Base-by-base conservation (phyloP, 2,113 vertebrate species). In the Otocyon megalotis region DNA sequence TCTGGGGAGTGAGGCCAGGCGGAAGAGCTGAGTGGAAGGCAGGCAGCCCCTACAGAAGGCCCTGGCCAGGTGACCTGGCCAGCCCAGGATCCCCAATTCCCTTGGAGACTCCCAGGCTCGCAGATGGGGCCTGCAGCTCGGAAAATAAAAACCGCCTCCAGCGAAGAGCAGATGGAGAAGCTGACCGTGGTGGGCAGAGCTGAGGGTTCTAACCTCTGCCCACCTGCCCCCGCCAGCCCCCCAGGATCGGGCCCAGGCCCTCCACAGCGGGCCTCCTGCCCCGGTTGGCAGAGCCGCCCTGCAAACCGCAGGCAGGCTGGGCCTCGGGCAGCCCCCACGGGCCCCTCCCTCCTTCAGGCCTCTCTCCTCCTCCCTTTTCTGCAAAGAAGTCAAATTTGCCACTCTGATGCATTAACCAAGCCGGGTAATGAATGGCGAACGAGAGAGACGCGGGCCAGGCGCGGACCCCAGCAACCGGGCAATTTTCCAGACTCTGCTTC, bases 391-490 rank as follows among this genome's bases (percentile, higher is more conserved):
- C 97, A 97, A 84, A 94, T 89, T 88, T 94, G 96, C 95, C 96
- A 95, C 93, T 95, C 96, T 83, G 90, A 95, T 91, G 97, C 98
- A 96, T 97, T 95, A 97, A 96, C 91, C 96, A 54, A 10, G 86
- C 93, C 17, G 20, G 71, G 93, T 76, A 97, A 98, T 97, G 98
- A 97, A 98, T 95, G 95, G 97, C 20, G 96, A 93, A 92, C 77
- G 91, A 90, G 86, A 63, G 92, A 65, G 48, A 80, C 11, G 53
- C 0, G 3, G 90, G 98, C 97, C 69, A 0, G n/a, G 95, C 82
- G 32, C 1, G 1, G 95, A 48, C 96, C 97, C 98, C 96, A 16
- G 50, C 95, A 32, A 2, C 93, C 62, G 69, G 97, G 97, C 97
- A 94, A 50, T 82, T 16, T 93, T 97, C 98, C 98, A 98, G 97